Percentiles rank a stretch among this genome's conserved stretches.
Conservation (phyloP, 2,888 invertebrate species). For the Colostygia pectinataria region DNA sequence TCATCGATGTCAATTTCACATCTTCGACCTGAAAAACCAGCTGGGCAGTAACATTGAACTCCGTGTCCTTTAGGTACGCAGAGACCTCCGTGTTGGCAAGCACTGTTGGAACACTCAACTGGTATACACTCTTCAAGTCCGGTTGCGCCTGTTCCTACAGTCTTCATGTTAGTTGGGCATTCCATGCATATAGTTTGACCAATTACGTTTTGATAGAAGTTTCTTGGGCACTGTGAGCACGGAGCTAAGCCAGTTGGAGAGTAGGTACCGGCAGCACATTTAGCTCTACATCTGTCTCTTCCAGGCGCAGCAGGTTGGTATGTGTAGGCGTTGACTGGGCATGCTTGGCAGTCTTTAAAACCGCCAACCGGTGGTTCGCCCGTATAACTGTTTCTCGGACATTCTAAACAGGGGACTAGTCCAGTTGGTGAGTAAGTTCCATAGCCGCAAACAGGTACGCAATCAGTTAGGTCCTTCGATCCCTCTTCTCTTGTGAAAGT, state of each 20-base stretch:
- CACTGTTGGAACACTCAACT: constrained; percentile 93
- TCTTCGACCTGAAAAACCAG: constrained; percentile 95
- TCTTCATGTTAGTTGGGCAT: constrained; percentile 95
- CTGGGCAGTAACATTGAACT: constrained; percentile 96
- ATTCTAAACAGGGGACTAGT: constrained; percentile 95
- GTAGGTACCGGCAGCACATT: constrained; percentile 95
- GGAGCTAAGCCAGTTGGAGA: constrained; percentile 97
- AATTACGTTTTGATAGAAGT: constrained; percentile 94
- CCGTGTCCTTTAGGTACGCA: constrained; percentile 95
- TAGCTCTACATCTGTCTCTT: constrained; percentile 91
- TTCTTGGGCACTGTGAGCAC: constrained; percentile 95
- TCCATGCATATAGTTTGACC: constrained; percentile 94
- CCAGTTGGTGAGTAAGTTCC: constrained; percentile 98
- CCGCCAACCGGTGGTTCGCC: constrained; percentile 94
- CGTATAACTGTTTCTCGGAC: constrained; percentile 95
- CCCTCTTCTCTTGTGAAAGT: constrained; percentile 96
- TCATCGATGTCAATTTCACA: constrained; percentile 98
- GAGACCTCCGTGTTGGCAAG: constrained; percentile 95
- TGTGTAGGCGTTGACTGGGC: constrained; percentile 94
- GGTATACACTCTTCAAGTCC: constrained; percentile 93
- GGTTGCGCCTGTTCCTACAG: constrained; percentile 89
- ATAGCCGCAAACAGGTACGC: constrained; percentile 96
- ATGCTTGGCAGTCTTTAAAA: constrained; percentile 96
- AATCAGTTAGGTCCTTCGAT: constrained; percentile 92
- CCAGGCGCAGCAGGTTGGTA: constrained; percentile 95